Base-by-base conservation (phyloP, 2,888 invertebrate genomes). In the Patella depressa region DNA sequence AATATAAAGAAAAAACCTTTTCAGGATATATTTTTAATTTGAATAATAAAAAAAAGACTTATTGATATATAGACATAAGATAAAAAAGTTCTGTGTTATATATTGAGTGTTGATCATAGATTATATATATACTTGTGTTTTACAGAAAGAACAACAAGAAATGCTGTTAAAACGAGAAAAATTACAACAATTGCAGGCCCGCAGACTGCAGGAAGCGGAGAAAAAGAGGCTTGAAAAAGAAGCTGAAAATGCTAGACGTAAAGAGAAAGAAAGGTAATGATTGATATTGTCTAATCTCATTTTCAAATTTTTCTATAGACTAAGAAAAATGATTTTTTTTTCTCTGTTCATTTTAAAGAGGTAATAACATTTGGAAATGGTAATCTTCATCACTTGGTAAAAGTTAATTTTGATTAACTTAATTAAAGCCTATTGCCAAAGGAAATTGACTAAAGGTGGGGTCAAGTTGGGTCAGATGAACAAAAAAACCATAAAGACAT, bases 161-260 rank as follows among this genome's bases (percentile, higher is more conserved):
- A 96, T 97, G 96, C 96, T 97, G 92, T 94, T 95, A 81, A 97
- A 96, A 90, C 98, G 97, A 90, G 97, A 98, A 91, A 95, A 95
- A 85, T 96, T 98, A 80, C 95, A 98, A 94, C 92, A 97, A 91
- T 93, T 96, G 88, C 97, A 98, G 15, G 93, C 97, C 86, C 97
- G 97, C 91, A 94, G 98, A 88, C 95, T 96, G 85, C 97, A 97
- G 91, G 95, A 97, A 84, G 96, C 96, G 86, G 98, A 98, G 91
- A 96, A 96, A 92, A 94, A 95, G 79, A 95, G 96, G 82, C 95
- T 95, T 83, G 94, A 95, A 59, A 96, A 97, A 88, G 98, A 98
- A 91, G 94, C 94, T 77, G 96, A 96, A 87, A 93, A 95, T 12
- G 95, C 95, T 75, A 94, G 95, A 76, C 93, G 96, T 81, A 80